Evolutionary conservation across 2,113 vertebrate species (phyloP).

Genomic region (Clinocottus analis): DNA sequence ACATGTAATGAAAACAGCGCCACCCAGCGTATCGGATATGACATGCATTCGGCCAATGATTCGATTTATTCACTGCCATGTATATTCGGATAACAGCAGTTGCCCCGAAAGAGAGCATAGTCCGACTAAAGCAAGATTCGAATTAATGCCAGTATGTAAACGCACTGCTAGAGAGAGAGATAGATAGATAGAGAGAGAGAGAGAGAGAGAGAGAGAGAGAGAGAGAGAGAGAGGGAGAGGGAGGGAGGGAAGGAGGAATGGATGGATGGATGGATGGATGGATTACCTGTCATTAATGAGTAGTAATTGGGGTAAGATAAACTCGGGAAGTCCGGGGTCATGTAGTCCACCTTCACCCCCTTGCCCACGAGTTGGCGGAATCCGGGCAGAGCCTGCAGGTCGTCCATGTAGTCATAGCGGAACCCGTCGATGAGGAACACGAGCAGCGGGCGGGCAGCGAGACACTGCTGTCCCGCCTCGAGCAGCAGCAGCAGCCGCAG

Average conservation of each 20-base stretch:
- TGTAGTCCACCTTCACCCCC: slow-evolving; percentile 94
- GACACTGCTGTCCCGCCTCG: background rate
- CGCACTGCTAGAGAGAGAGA: too few species aligned
- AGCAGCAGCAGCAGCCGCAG: slow-evolving; percentile 20
- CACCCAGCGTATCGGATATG: too few species aligned
- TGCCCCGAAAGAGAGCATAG: too few species aligned
- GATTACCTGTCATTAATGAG: slow-evolving; percentile 93
- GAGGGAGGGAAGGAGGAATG: slow-evolving; percentile 6
- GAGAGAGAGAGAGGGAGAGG: background rate
- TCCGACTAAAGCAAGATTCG: too few species aligned
- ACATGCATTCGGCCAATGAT: too few species aligned
- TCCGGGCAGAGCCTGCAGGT: slow-evolving; percentile 86
- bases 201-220: background rate
- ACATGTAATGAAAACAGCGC: too few species aligned
- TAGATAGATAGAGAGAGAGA: background rate
- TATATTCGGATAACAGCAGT: too few species aligned
- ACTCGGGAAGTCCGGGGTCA: slow-evolving; percentile 95
- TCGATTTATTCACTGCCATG: too few species aligned
- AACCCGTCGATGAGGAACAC: slow-evolving; percentile 93
- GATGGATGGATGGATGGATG: background rate
- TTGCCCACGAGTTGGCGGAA: slow-evolving; percentile 86
- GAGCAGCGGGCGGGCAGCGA: slow-evolving; percentile 83
- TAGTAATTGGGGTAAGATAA: slow-evolving; percentile 97
- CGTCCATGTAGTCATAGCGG: slow-evolving; percentile 91
- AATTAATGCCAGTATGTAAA: too few species aligned